Evolutionary conservation across 2,797 vertebrate genomes (phyloP).

Genomic region (Micrastur ruficollis): DNA sequence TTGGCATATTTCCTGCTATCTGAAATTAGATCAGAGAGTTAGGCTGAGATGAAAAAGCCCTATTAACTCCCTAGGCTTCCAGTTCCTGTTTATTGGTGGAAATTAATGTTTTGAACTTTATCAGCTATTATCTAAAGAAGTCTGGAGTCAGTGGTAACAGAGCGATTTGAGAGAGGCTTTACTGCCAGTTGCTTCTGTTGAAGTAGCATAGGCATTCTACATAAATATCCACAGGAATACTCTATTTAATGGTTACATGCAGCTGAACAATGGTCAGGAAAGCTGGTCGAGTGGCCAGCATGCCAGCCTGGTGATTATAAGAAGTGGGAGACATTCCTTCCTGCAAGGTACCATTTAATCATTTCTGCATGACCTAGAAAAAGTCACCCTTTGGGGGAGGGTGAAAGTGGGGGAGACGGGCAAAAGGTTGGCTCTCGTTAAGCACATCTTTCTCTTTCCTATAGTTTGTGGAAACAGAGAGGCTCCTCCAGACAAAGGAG

Average conservation of each 20-base stretch:
- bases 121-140: constrained; percentile 67
- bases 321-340: background rate
- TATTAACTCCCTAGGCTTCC: constrained; percentile 71
- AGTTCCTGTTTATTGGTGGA: constrained; percentile 67
- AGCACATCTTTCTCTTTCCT: background rate
- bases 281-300: background rate
- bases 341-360: background rate
- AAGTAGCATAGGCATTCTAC: background rate
- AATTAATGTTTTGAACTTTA: constrained; percentile 76
- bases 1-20: constrained; percentile 77
- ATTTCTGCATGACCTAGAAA: background rate
- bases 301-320: background rate
- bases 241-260: background rate
- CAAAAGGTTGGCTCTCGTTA: background rate
- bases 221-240: constrained; percentile 1
- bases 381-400: background rate
- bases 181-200: background rate
- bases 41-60: constrained; percentile 69
- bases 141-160: constrained; percentile 58
- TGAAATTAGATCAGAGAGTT: constrained; percentile 78
- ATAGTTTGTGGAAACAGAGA: background rate
- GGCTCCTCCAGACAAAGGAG: background rate
- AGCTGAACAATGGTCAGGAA: background rate
- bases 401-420: background rate
- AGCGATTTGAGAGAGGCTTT: constrained; percentile 2